These are phyloP conservation scores for Phyllostomus hastatus DNA, from an alignment of 2,113 vertebrate species.

Conservation along the genomic window DNA sequence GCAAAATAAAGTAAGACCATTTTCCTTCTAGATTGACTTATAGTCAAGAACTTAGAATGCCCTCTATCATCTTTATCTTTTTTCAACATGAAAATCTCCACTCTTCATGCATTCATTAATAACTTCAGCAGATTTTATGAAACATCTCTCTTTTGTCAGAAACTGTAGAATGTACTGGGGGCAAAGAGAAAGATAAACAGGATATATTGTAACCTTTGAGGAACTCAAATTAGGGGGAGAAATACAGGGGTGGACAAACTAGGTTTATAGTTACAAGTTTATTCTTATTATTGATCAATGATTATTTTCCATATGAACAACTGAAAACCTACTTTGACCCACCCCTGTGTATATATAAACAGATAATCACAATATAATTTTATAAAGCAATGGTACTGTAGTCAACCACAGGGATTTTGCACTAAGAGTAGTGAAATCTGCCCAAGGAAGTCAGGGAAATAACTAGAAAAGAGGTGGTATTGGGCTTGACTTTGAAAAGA, in stretches of 20 bases:
- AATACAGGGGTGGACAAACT: not conserved
- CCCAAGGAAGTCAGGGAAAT: not conserved
- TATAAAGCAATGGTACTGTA: not conserved
- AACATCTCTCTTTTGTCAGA: not conserved
- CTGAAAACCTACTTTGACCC: not conserved
- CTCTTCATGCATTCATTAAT: not conserved
- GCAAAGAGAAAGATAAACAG: not conserved
- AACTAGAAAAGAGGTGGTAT: not conserved
- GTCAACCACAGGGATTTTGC: not conserved
- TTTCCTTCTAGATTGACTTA: not conserved
- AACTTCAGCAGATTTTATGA: not conserved
- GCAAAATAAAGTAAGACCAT: not conserved
- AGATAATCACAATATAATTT: not conserved
- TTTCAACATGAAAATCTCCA: not conserved
- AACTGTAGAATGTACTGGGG: not conserved
- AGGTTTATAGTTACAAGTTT: not conserved
- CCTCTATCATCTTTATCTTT: not conserved
- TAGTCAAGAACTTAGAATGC: not conserved
- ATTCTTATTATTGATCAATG: not conserved
- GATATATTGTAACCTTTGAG: not conserved
- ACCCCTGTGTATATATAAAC: not conserved
- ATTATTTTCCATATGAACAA: not conserved
- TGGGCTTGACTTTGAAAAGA: not conserved
- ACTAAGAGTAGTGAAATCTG: not conserved
- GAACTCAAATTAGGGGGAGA: not conserved